Conservation (phyloP, 2,888 invertebrate species). For the Drosophila acutilabella region DNA sequence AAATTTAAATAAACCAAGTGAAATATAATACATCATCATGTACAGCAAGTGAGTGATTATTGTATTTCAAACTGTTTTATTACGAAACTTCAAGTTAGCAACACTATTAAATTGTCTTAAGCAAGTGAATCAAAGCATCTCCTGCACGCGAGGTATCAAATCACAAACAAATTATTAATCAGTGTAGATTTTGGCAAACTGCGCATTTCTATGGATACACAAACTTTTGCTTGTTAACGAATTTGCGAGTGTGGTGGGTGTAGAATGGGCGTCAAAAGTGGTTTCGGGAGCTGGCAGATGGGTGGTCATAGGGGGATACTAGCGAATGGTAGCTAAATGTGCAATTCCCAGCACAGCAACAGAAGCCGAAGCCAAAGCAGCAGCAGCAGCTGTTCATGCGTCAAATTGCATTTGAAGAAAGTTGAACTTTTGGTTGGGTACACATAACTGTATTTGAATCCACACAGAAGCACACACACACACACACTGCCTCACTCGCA, state of each 20-base stretch:
- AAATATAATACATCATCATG: too few species aligned
- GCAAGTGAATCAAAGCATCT: background rate
- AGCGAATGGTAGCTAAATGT: background rate
- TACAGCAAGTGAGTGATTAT: too few species aligned
- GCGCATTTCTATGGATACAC: constrained; percentile 23
- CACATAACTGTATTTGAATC: constrained; percentile 35
- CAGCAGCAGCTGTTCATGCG: constrained; percentile 58
- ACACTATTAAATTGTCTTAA: too few species aligned
- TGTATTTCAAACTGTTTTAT: too few species aligned
- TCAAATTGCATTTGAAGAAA: constrained; percentile 50
- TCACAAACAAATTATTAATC: constrained; percentile 14
- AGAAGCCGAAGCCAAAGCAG: constrained; percentile 14
- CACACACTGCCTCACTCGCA: background rate
- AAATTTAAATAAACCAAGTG: too few species aligned
- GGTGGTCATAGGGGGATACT: background rate
- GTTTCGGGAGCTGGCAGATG: too few species aligned
- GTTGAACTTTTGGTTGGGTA: constrained; percentile 37
- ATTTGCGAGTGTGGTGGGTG: background rate
- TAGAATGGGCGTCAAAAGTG: too few species aligned
- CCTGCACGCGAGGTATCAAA: background rate
- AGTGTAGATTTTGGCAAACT: constrained; percentile 14
- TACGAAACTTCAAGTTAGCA: too few species aligned
- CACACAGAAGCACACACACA: constrained; percentile 8
- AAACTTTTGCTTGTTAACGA: constrained; percentile 4
- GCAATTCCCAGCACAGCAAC: constrained; percentile 26